Evolutionary conservation across 2,797 vertebrate species (phyloP).

Genomic region (Pseudochirops cupreus): DNA sequence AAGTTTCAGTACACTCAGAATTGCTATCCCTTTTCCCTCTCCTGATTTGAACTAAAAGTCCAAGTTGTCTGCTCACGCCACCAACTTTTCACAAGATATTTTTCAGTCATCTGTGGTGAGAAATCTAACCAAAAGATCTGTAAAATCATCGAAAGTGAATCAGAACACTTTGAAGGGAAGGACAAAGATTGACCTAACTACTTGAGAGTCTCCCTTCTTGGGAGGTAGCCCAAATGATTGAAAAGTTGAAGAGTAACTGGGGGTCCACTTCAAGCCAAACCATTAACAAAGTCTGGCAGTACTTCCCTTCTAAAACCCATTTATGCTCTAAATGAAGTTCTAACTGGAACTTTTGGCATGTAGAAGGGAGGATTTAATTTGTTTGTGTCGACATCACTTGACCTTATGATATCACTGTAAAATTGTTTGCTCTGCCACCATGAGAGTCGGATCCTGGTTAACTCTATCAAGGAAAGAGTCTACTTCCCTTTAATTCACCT

Average conservation of each 20-base stretch:
- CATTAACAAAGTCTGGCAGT: background rate
- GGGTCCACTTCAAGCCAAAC: background rate
- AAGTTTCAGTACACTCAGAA: background rate
- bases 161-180: background rate
- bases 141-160: background rate
- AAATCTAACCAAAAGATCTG: background rate
- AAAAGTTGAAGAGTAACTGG: background rate
- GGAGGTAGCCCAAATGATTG: accelerated
- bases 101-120: background rate
- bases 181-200: background rate
- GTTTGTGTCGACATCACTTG: background rate
- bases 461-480: background rate
- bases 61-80: background rate
- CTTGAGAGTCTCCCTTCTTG: background rate
- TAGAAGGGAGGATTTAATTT: background rate
- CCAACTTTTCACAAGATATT: background rate
- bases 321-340: background rate
- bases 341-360: background rate
- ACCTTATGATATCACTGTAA: background rate
- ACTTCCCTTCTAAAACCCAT: background rate
- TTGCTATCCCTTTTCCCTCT: slow-evolving; percentile 25
- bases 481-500: background rate
- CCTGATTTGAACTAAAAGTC: slow-evolving; percentile 26
- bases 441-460: background rate
- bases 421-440: background rate